Evolutionary conservation across 2,113 vertebrate genomes (phyloP).

Genomic region (Cathartes aura): DNA sequence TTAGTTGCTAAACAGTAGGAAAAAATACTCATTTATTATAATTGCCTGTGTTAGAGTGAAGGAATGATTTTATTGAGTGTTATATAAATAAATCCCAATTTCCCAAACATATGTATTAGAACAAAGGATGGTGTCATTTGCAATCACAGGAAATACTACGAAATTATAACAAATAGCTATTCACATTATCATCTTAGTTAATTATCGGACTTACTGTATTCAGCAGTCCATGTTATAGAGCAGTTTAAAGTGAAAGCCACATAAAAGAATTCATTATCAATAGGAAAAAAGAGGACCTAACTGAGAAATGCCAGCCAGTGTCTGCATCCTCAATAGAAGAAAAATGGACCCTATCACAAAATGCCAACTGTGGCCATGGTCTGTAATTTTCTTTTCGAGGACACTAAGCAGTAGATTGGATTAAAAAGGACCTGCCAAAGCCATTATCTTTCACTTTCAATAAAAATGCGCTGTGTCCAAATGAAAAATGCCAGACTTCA

Average conservation of each 20-base stretch:
- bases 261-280: constrained; percentile 52
- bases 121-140: constrained; percentile 23
- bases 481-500: constrained; percentile 47
- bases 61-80: constrained; percentile 22
- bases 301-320: constrained; percentile 29
- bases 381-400: constrained; percentile 56
- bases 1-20: constrained; percentile 58
- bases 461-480: constrained; percentile 40
- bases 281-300: constrained; percentile 37
- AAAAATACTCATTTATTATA: constrained; percentile 46
- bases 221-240: neutral
- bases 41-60: constrained; percentile 44
- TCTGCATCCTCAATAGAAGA: constrained; percentile 45
- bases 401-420: constrained; percentile 31
- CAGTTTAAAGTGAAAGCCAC: constrained; percentile 29
- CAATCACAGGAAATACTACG: neutral
- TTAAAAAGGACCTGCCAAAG: constrained; percentile 57
- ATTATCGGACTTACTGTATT: neutral
- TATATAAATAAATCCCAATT: constrained; percentile 62
- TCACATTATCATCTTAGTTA: neutral
- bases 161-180: constrained; percentile 46
- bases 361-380: constrained; percentile 45
- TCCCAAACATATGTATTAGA: neutral
- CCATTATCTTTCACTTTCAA: constrained; percentile 67
- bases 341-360: constrained; percentile 60